Evolutionary conservation across 2,797 vertebrate species (phyloP).

Genomic region (Platyrinchus mystaceus): DNA sequence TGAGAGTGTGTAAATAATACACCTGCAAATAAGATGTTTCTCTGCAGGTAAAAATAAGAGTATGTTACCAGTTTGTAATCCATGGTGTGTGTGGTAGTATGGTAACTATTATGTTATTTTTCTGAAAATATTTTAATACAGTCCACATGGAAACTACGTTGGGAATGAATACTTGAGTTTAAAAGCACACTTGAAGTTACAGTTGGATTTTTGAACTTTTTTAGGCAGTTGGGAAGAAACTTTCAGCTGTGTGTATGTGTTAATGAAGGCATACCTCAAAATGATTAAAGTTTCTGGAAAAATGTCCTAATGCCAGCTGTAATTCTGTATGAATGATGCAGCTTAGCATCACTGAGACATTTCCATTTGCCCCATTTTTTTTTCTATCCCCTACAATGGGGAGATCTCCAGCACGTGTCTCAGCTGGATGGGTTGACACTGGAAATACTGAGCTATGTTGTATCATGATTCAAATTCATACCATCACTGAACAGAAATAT

Average conservation of each 20-base stretch:
- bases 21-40: background rate
- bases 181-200: background rate
- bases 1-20: background rate
- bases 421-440: background rate
- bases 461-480: background rate
- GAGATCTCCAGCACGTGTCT: background rate
- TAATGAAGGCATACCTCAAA: background rate
- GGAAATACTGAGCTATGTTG: background rate
- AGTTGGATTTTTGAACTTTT: background rate
- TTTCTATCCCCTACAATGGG: background rate
- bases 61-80: background rate
- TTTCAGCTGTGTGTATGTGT: background rate
- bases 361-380: background rate
- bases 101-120: background rate
- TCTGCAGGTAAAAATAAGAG: background rate
- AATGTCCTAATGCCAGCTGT: background rate
- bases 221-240: background rate
- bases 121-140: background rate
- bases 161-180: background rate
- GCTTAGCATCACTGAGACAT: background rate
- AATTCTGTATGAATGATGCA: background rate
- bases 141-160: background rate
- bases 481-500: background rate
- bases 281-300: background rate
- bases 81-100: background rate